phyloP scores from a whole-genome alignment of 2,113 vertebrate species.

The Drymodes brunneopygia region DNA sequence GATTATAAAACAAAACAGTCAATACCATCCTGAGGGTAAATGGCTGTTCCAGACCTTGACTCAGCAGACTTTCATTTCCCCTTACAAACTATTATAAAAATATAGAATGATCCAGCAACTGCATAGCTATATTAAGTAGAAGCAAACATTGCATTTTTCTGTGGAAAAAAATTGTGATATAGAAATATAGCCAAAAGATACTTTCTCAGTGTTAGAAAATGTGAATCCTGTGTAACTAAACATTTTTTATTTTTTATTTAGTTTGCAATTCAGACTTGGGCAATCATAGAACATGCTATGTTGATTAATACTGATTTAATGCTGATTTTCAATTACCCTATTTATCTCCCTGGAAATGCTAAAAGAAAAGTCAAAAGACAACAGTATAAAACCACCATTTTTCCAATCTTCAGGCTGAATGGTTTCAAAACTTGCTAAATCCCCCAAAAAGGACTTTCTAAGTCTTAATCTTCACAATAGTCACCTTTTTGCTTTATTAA shows the following conservation, averaged over 20 bases:
- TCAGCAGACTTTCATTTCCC: neutral
- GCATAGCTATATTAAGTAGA: neutral
- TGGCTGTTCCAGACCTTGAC: neutral
- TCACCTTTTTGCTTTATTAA: neutral
- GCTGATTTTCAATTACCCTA: neutral
- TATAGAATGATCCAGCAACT: neutral
- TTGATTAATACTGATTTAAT: neutral
- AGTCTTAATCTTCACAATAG: neutral
- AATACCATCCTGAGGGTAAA: neutral
- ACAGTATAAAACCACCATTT: neutral
- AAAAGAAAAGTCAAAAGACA: neutral
- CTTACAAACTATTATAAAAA: neutral
- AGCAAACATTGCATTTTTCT: neutral
- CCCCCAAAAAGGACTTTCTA: accelerated
- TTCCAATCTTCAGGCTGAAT: neutral
- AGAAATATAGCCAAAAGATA: neutral
- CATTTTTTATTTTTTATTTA: neutral
- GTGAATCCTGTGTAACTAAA: neutral
- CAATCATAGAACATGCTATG: neutral
- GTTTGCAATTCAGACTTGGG: neutral
- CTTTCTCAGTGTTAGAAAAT: neutral
- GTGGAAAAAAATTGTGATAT: neutral
- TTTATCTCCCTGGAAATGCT: neutral
- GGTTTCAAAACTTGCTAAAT: neutral
- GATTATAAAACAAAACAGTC: neutral